Evolutionary conservation across 1,140 invertebrate genomes (phyloP), one percentile per base, ranked within the genome.

Genomic region (Panagrolaimus sp.): DNA sequence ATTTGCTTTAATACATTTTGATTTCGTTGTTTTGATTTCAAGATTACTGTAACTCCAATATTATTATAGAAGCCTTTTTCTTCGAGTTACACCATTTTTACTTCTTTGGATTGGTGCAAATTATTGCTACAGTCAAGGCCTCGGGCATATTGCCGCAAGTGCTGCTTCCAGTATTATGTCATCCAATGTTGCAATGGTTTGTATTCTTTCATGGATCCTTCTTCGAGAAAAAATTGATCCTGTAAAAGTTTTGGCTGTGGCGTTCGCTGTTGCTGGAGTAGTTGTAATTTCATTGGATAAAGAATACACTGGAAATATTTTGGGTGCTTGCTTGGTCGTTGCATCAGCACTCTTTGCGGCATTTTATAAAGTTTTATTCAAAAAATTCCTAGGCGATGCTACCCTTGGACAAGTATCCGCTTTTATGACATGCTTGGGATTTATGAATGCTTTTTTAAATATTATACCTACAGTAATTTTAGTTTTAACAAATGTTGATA

Each of bases 341-440:
- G 48, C 78, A n/a, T 79, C 77, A 7, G 73, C 79, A 16, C 48
- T 79, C n/a, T 65, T 69, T 48, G 80, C 80, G 5, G 78, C 79
- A 0, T 68, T 79, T 48, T 81, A 81, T 66, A 81, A 81, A 67
- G 79, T 78, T 13, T 38, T 79, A 13, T 78, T 78, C 78, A 81
- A 81, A 70, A 53, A 63, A 47, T 45, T 75, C 42, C 69, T 70
- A 45, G 76, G 76, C 27, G 68, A 72, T 66, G 78, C 80, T 47
- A 75, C 70, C 1, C 68, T 82, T 4, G 79, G 81, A 16, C 79
- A 82, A 71, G 79, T 83, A 20, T 83, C 81, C 3, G 42, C 83
- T 11, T 82, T 82, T 63, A 82, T 82, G 80, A 75, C 68, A 43
- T 73, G 62, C 9, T 53, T 82, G 5, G 80, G 80, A n/a, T 48